phyloP scores from a whole-genome alignment of 1,140 invertebrate species.

The Drosophila lini region DNA sequence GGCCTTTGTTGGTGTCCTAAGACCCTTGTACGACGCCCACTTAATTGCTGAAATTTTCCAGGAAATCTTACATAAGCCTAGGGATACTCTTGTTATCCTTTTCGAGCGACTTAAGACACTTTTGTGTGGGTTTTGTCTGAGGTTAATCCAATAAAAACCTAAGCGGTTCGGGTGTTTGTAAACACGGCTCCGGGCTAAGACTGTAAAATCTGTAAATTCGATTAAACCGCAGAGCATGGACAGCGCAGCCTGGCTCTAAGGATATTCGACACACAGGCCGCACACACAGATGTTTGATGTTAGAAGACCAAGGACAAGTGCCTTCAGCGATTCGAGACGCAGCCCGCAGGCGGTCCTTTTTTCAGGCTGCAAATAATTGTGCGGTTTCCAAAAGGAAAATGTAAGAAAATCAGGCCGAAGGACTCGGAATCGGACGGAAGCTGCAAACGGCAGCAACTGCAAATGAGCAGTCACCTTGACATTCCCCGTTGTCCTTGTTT shows the following conservation, averaged over 20 bases:
- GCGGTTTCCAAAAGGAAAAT: constrained; percentile 50
- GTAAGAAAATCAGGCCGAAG: neutral
- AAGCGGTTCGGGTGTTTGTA: constrained; percentile 62
- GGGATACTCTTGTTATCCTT: constrained; percentile 8
- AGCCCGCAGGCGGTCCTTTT: constrained; percentile 23
- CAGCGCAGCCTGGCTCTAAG: constrained; percentile 11
- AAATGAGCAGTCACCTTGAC: constrained; percentile 67
- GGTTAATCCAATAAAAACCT: constrained; percentile 76
- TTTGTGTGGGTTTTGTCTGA: constrained; percentile 49
- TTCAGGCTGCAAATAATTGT: constrained; percentile 65
- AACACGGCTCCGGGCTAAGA: constrained; percentile 44
- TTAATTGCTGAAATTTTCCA: constrained; percentile 57
- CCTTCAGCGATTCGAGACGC: constrained; percentile 63
- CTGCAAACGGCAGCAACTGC: constrained; percentile 71
- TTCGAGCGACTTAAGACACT: constrained; percentile 61
- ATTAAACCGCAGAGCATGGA: constrained; percentile 80
- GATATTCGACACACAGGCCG: constrained; percentile 37
- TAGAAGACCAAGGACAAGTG: constrained; percentile 60
- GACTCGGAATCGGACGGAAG: constrained; percentile 10
- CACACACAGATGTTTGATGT: constrained; percentile 22
- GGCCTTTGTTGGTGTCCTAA: constrained; percentile 66
- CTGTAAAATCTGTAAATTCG: constrained; percentile 73
- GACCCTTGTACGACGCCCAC: constrained; percentile 46
- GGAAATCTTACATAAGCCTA: constrained; percentile 62
- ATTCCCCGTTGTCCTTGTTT: constrained; percentile 43